Evolutionary conservation across 2,797 vertebrate genomes (phyloP), one percentile per base, ranked within the genome.

Genomic region (Sebastolobus altivelis): DNA sequence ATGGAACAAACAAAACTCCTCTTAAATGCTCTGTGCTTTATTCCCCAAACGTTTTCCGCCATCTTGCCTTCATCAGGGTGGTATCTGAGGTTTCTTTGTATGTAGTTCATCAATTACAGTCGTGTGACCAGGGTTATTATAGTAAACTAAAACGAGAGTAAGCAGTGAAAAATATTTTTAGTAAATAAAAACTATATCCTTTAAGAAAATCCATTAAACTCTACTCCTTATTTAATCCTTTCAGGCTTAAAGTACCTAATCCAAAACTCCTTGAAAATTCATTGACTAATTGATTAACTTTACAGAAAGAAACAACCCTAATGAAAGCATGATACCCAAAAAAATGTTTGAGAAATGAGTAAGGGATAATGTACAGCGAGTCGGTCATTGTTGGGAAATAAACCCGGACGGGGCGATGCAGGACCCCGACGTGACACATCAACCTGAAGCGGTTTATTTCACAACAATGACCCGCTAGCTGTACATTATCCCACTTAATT

Each of bases 121-220:
- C 3, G 1, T 12, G 20, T 59, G 38, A 46, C 14, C 43, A 46
- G 16, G 43, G 43, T 46, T 46, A 46, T 46, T 46, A 46, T 46
- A 46, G 0, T 16, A 46, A 3, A 46, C 6, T 1, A 1, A 46
- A 46, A 46, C 0, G 43, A 46, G 18, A 46, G 0, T 46, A 18
- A 46, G 43, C 43, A 16, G 6, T 18, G 40, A 46, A 46, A 46
- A 7, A 46, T 46, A 3, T 3, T 46, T 43, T 46, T 46, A 18
- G 16, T 46, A 18, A 46, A 46, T 46, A 46, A 46, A 46, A 46
- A 46, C 16, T 1, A 18, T 18, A 1, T 46, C 43, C 6, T 46
- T 46, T 18, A 18, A 46, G 16, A 46, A 46, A 46, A n/a, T 74
- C 43, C 11, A 18, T 4, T 49, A 8, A 59, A 59, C 4, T 62